Evolutionary conservation across 2,888 invertebrate species (phyloP), one percentile per base, ranked within the genome.

Genomic region (Minunthozetes semirufus): DNA sequence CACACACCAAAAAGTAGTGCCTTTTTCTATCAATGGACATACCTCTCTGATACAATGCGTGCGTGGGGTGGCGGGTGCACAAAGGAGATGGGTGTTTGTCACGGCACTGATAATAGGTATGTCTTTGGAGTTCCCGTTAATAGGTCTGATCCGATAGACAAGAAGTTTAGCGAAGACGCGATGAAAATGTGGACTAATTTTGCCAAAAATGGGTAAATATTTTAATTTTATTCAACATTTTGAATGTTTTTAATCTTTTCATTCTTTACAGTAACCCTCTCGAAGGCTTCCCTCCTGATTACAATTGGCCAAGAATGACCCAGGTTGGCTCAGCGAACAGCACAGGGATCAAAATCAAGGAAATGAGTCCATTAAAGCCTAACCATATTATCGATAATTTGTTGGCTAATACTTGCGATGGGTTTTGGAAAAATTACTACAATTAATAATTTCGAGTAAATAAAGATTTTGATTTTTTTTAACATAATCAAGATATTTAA

Each of bases 131-230:
- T 56, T 22, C 48, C 53, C 3, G 15, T 68, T 0, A 5, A 33
- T 25, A 33, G 1, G n/a, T n/a, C n/a, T n/a, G 19, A 71, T 13
- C 53, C n/a, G 17, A 4, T 0, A 15, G 13, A 42, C 15, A 22
- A n/a, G 3, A 15, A 29, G 19, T 63, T 71, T 13, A 71, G 71
- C 17, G 25, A 59, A 42, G 33, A 48, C 11, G 33, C 71, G 19
- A 75, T 75, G 9, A 19, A 29, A 2, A 33, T 71, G 13, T 75
- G 75, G 75, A 75, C 75, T n/a, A 22, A 50, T 46, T 75, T 75
- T 56, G 71, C 75, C 17, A 75, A 75, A 61, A 56, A 53, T 42
- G 75, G 75, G 33, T 50, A 56, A 53, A 68, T 33, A 9, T 68
- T 50, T 1, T 0, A 3, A 15, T n/a, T 19, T 59, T 17, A 15